Evolutionary conservation across 2,113 vertebrate species (phyloP).

Genomic region (Hassar affinis): DNA sequence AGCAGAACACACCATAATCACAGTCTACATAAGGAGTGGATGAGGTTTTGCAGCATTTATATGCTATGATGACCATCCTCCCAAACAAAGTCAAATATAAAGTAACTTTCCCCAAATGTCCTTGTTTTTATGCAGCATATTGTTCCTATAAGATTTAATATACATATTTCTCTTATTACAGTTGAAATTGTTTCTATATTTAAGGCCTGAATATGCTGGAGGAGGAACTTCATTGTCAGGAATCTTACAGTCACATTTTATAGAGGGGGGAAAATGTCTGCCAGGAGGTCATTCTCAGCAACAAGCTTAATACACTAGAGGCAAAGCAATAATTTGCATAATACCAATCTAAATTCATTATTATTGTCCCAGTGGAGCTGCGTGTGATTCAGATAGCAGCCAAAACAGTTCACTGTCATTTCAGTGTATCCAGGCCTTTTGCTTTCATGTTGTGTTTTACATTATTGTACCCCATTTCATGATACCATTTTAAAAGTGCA

Average conservation of each 20-base stretch:
- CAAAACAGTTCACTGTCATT: not conserved
- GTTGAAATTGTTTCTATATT: not conserved
- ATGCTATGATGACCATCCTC: conserved; percentile 29
- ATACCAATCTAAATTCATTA: conserved; percentile 5
- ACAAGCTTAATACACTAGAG: not conserved
- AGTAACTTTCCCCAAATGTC: not conserved
- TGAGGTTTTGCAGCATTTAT: conserved; percentile 7
- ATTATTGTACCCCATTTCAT: conserved; percentile 1
- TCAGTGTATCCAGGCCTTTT: conserved; percentile 18
- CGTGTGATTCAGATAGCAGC: not conserved
- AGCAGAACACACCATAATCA: not conserved
- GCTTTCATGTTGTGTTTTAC: not conserved
- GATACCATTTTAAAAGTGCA: not conserved
- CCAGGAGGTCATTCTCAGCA: not conserved
- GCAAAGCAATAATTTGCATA: conserved; percentile 19
- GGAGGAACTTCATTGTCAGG: not conserved
- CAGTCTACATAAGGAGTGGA: not conserved
- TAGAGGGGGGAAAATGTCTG: not conserved
- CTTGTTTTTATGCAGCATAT: conserved; percentile 51
- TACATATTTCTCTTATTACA: not conserved
- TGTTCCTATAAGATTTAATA: conserved; percentile 14
- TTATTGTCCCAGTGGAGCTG: not conserved
- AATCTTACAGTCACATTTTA: not conserved
- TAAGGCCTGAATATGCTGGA: not conserved
- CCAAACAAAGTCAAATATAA: conserved; percentile 17